A percentile compares a stretch with the other conserved stretches of the same genome.
phyloP scores from a whole-genome alignment of 2,797 vertebrate species.

The Poeciliopsis turneri region DNA sequence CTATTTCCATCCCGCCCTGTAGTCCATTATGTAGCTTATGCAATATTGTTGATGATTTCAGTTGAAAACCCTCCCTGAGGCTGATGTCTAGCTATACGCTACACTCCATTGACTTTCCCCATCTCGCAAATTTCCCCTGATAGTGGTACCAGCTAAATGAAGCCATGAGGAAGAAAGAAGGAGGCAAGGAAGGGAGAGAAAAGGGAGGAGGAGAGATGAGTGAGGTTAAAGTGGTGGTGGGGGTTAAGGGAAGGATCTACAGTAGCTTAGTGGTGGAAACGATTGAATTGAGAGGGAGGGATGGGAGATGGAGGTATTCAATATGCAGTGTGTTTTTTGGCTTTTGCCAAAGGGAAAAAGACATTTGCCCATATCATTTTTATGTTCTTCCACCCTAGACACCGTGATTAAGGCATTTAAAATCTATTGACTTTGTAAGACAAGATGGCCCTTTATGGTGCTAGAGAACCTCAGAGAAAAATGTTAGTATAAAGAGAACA shows the following conservation, averaged over 20 bases:
- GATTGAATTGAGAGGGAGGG: conserved; percentile 53
- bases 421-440: conserved; percentile 53
- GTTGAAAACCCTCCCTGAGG: conserved; percentile 75
- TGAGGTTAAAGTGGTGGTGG: conserved; percentile 43
- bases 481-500: conserved; percentile 22
- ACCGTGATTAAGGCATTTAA: conserved; percentile 62
- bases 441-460: conserved; percentile 31
- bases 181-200: conserved; percentile 31
- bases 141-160: conserved; percentile 80
- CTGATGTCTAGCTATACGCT: conserved; percentile 74
- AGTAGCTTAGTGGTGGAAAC: conserved; percentile 52
- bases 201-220: conserved; percentile 37
- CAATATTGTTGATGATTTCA: conserved; percentile 82
- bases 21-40: conserved; percentile 77
- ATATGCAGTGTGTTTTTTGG: conserved; percentile 49
- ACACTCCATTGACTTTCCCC: conserved; percentile 82
- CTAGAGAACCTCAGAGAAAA: conserved; percentile 8
- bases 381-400: conserved; percentile 49
- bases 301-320: conserved; percentile 39
- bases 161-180: conserved; percentile 70
- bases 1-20: conserved; percentile 41
- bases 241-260: conserved; percentile 61
- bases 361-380: conserved; percentile 64
- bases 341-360: conserved; percentile 45
- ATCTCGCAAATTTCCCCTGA: conserved; percentile 83